Evolutionary conservation across 64 coral and sea anemone species (phyloP).

Genomic region (Montipora foliosa): DNA sequence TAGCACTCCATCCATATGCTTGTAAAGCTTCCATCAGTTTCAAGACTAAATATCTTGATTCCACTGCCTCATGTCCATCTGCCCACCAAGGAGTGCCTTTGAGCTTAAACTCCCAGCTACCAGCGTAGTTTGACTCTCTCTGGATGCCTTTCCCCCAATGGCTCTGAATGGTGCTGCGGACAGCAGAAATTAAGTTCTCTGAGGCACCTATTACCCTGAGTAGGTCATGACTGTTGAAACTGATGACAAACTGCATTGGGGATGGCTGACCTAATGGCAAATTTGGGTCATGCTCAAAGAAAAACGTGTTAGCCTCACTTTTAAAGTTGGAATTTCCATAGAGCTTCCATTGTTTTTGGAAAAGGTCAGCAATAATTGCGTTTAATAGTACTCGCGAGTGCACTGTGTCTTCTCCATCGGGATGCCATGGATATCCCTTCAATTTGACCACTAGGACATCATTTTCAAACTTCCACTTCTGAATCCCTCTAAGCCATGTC

Average conservation of each 20-base stretch:
- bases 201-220: slow-evolving; percentile 59
- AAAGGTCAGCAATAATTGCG: slow-evolving; percentile 40
- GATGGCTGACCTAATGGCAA: not conserved
- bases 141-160: slow-evolving; percentile 66
- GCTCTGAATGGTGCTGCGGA: slow-evolving; percentile 33
- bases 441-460: slow-evolving; percentile 57
- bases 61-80: slow-evolving; percentile 57
- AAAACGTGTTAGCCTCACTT: slow-evolving; percentile 58
- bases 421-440: slow-evolving; percentile 59
- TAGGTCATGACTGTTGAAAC: slow-evolving; percentile 52
- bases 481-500: slow-evolving; percentile 65
- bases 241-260: slow-evolving; percentile 37
- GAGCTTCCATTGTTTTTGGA: slow-evolving; percentile 43
- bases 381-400: slow-evolving; percentile 54
- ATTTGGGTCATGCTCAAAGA: slow-evolving; percentile 65
- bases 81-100: slow-evolving; percentile 75
- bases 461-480: slow-evolving; percentile 32
- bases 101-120: slow-evolving; percentile 77
- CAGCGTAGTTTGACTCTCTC: slow-evolving; percentile 46
- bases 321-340: slow-evolving; percentile 65
- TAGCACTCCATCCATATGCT: slow-evolving; percentile 28
- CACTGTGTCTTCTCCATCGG: slow-evolving; percentile 46
- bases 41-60: slow-evolving; percentile 40
- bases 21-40: slow-evolving; percentile 51
- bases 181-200: slow-evolving; percentile 18